Evolutionary conservation across 2,113 vertebrate species (phyloP).

Genomic region (Chaenogobius annularis): DNA sequence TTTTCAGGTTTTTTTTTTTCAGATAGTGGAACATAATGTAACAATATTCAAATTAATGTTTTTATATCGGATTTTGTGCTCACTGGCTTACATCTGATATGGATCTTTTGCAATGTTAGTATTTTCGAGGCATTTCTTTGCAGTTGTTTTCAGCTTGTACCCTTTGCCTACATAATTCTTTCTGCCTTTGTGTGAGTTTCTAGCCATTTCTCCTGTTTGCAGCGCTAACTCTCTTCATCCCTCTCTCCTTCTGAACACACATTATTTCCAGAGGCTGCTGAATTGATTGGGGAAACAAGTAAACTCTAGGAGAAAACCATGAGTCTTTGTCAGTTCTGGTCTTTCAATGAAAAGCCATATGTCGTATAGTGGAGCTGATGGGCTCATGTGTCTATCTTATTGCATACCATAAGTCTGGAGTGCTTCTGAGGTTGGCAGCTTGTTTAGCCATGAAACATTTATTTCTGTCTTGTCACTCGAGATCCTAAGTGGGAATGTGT

Average conservation of each 20-base stretch:
- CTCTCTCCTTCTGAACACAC: constrained; percentile 27
- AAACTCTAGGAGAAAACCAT: constrained; percentile 35
- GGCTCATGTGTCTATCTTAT: constrained; percentile 35
- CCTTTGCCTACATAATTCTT: constrained; percentile 21
- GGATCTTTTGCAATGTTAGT: too few relatives aligned
- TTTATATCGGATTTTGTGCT: too few relatives aligned
- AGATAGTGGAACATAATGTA: not conserved
- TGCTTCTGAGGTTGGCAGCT: constrained; percentile 24
- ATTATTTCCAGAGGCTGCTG: constrained; percentile 18
- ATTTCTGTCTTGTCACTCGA: constrained; percentile 23
- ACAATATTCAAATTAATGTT: not conserved
- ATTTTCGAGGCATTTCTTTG: not conserved
- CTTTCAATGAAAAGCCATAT: constrained; percentile 57
- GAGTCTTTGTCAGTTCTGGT: constrained; percentile 33
- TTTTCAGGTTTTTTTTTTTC: not conserved
- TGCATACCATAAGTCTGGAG: constrained; percentile 14
- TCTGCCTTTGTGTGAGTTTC: constrained; percentile 28
- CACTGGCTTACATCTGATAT: too few relatives aligned
- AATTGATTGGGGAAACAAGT: constrained; percentile 53
- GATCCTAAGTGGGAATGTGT: not conserved
- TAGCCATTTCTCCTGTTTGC: constrained; percentile 53
- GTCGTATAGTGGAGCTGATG: not conserved
- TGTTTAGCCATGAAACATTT: constrained; percentile 25
- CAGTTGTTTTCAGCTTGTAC: constrained; percentile 11
- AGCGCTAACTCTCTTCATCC: constrained; percentile 21